Evolutionary conservation across 2,797 vertebrate species (phyloP), one percentile per base, ranked within the genome.

Genomic region (Pantherophis vulpinus): DNA sequence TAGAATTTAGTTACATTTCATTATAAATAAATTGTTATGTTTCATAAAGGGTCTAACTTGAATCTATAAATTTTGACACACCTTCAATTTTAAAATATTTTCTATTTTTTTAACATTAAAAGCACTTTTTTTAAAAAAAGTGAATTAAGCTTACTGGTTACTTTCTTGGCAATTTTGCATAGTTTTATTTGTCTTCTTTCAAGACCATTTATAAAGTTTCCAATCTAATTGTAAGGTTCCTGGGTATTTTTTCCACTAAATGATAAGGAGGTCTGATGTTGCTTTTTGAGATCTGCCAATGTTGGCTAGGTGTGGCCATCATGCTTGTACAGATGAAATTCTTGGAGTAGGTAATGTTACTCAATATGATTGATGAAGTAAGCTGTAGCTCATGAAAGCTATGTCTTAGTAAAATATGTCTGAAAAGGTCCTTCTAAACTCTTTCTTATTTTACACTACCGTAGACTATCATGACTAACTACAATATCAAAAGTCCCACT

Each of bases 401-500:
- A 74, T 74, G 32, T 74, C 32, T 74, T 37, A 74, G 10, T 12
- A 83, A 83, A 83, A 83, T 83, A 11, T 47, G 20, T 83, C 20
- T 42, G 18, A 83, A 83, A 79, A 47, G 9, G 20, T 83, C 20
- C 4, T 79, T 79, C 18, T 23, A 79, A 42, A 42, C 18, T 79
- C 20, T 42, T 47, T 83, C 74, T 83, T 42, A 83, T 47, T 25
- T 83, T 47, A 47, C 42, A 25, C 79, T 47, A 83, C 74, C 20
- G 25, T 47, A 47, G 37, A 47, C 20, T 79, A 79, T 4, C 37
- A 42, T 2, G 74, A 42, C 37, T 83, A 11, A 12, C 37, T 83
- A 42, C 4, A 25, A 83, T 47, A 47, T 98, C 97, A 97, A 96
- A 96, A 95, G 96, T 96, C 92, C 96, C 96, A 93, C 97, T 96